Evolutionary conservation across 1,140 invertebrate species (phyloP).

Genomic region (Nasonia vitripennis): DNA sequence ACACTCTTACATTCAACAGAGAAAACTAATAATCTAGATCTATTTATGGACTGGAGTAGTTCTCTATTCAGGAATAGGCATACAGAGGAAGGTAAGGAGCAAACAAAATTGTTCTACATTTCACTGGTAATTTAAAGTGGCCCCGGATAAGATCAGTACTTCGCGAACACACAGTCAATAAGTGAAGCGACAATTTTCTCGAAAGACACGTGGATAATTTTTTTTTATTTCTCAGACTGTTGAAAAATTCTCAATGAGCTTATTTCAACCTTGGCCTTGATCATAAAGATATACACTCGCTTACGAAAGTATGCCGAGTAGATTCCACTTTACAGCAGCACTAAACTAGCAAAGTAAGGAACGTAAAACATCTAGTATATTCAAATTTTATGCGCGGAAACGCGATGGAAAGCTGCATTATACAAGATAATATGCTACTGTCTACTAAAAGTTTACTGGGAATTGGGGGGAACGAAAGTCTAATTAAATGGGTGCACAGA

Average conservation of each 20-base stretch:
- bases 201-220: too few species aligned
- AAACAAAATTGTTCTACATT: too few species aligned
- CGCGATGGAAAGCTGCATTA: background rate
- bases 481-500: too few species aligned
- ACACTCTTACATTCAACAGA: background rate
- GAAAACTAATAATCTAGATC: too few species aligned
- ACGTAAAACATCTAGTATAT: background rate
- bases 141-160: too few species aligned
- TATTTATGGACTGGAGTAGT: too few species aligned
- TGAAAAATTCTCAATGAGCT: background rate
- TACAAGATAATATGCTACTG: background rate
- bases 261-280: background rate
- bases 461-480: too few species aligned
- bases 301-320: background rate
- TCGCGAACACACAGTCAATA: too few species aligned
- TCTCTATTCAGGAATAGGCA: too few species aligned
- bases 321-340: background rate
- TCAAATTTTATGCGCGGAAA: background rate
- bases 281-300: background rate
- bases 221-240: background rate
- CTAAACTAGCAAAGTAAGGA: background rate
- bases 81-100: too few species aligned
- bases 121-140: too few species aligned
- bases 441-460: background rate
- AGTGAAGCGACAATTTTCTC: too few species aligned